phyloP scores from a whole-genome alignment of 2,113 vertebrate species.

The Gymnorhina tibicen region DNA sequence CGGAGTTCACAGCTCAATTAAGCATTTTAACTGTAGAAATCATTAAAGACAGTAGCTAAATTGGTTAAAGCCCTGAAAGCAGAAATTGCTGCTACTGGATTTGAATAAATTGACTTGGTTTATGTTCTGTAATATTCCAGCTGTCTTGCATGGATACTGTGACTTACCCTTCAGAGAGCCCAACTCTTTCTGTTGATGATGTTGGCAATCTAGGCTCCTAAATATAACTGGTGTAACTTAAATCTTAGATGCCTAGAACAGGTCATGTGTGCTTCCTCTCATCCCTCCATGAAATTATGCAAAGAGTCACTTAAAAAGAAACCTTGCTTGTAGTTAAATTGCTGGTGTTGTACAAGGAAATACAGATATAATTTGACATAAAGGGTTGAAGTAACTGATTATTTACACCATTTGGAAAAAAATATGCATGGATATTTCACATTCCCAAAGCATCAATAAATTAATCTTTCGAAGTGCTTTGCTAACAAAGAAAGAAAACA shows the following conservation, averaged over 20 bases:
- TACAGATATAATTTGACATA: not conserved
- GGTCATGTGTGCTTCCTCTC: not conserved
- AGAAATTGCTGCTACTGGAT: not conserved
- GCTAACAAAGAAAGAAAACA: slow-evolving; percentile 57
- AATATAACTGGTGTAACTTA: not conserved
- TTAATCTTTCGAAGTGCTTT: slow-evolving; percentile 30
- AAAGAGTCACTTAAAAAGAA: not conserved
- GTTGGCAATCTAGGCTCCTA: not conserved
- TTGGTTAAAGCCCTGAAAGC: not conserved
- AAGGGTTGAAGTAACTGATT: not conserved
- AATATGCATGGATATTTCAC: slow-evolving; percentile 35
- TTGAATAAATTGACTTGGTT: not conserved
- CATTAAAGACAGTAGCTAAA: not conserved
- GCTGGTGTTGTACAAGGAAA: not conserved
- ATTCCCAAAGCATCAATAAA: slow-evolving; percentile 42
- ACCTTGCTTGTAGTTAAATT: not conserved
- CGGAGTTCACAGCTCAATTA: not conserved
- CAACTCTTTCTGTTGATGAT: not conserved
- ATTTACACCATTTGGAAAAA: not conserved
- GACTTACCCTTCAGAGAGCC: not conserved
- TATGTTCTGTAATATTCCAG: slow-evolving; percentile 9
- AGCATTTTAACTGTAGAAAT: not conserved
- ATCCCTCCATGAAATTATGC: not conserved
- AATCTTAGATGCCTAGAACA: not conserved
- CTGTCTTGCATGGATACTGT: not conserved